phyloP scores from a whole-genome alignment of 2,797 vertebrate species.

The Xyrichtys novacula region DNA sequence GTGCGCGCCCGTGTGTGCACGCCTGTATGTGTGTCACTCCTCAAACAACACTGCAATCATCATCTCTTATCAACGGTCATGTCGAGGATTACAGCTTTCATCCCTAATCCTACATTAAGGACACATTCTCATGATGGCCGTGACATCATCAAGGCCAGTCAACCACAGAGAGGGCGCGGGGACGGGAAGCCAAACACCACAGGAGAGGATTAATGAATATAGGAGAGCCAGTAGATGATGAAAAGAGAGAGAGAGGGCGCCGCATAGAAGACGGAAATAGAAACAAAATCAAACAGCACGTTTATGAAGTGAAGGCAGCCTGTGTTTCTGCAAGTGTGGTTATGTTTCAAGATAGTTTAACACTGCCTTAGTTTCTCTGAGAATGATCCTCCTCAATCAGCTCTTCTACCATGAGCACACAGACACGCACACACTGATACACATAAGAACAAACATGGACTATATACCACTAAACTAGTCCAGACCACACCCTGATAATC shows the following conservation, averaged over 20 bases:
- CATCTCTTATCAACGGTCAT: constrained; percentile 79
- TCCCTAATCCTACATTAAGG: constrained; percentile 85
- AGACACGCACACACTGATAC: neutral
- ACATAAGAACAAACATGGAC: neutral
- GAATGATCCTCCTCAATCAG: constrained; percentile 53
- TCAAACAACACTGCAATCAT: constrained; percentile 77
- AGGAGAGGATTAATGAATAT: constrained; percentile 74
- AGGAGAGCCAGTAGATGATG: constrained; percentile 56
- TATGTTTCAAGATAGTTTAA: constrained; percentile 55
- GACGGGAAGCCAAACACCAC: constrained; percentile 78
- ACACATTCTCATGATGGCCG: constrained; percentile 77
- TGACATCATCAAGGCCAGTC: constrained; percentile 78
- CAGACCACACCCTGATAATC: constrained; percentile 32
- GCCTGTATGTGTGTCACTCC: constrained; percentile 60
- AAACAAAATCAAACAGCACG: constrained; percentile 48
- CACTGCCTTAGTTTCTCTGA: constrained; percentile 43
- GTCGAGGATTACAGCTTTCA: constrained; percentile 84
- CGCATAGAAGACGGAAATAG: constrained; percentile 44
- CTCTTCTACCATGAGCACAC: constrained; percentile 2
- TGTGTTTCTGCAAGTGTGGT: constrained; percentile 35
- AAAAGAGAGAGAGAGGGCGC: constrained; percentile 52
- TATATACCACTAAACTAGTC: neutral
- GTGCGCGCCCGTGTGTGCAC: constrained; percentile 15
- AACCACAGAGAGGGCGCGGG: constrained; percentile 74
- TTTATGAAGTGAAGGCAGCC: constrained; percentile 29